Evolutionary conservation across 1,140 invertebrate genomes (phyloP), one percentile per base, ranked within the genome.

Genomic region (Holotrichia oblita): DNA sequence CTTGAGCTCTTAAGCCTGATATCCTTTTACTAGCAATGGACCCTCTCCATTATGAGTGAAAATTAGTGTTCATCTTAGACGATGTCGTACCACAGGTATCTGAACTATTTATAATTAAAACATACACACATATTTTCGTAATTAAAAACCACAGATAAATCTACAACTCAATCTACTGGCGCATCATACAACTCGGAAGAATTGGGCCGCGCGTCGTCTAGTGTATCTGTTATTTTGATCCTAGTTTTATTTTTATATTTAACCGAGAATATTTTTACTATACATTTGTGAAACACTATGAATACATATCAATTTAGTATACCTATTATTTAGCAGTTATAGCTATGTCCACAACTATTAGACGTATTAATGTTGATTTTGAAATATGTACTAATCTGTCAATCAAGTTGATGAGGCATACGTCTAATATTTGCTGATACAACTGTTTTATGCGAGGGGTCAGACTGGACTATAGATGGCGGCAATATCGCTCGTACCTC

Each of bases 401-500:
- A 55, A 55, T n/a, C 10, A n/a, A 55, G 48, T 55, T 55, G 14
- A 55, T 17, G 0, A 55, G 6, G 12, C 17, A n/a, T 34, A 6
- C 22, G 22, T 10, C 27, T 34, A 34, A 69, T 69, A 34, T 14
- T 22, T 69, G 20, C 8, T 6, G 61, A 69, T 20, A 34, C 22
- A 34, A 34, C 61, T 6, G 22, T 22, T 12, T 10, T 69, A 69
- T 69, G 61, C 61, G 61, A 22, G 22, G 22, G 12, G 61, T 69
- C 8, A 22, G 20, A 69, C 20, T 69, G 61, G 22, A 69, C 61
- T 69, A 17, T 55, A 27, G 61, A 69, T 69, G 24, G 44, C 75
- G 44, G 17, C 41, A 44, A 82, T 82, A 84, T 82, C 82, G 48
- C 64, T 80, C 84, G 80, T 87, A 87, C 87, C 87, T 87, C 86